phyloP scores from a whole-genome alignment of 2,888 invertebrate species.

The Drosophila anomalata region DNA sequence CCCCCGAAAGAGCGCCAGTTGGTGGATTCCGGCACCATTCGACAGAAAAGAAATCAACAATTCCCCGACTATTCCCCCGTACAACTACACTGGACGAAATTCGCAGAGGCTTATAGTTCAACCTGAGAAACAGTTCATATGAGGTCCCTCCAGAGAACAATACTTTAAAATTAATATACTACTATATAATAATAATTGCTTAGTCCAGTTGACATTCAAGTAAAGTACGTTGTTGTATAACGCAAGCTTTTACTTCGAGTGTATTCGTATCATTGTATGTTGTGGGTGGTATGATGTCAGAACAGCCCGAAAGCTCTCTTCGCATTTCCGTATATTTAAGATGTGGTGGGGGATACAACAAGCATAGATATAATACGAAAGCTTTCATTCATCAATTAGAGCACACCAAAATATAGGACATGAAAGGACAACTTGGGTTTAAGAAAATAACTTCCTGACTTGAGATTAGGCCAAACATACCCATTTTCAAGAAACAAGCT shows the following conservation, averaged over 20 bases:
- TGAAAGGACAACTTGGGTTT: slow-evolving; percentile 22
- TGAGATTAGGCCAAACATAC: too few relatives aligned
- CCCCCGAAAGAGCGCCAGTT: slow-evolving; percentile 47
- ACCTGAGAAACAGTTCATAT: background rate
- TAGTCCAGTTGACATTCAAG: background rate
- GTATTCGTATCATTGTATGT: slow-evolving; percentile 17
- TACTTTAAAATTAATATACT: background rate
- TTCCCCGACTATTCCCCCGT: slow-evolving; percentile 17
- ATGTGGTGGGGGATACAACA: slow-evolving; percentile 13
- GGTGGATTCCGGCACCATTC: slow-evolving; percentile 37
- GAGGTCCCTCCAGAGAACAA: background rate
- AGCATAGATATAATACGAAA: slow-evolving; percentile 1
- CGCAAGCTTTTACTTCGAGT: background rate
- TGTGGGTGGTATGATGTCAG: slow-evolving; percentile 46
- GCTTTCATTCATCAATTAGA: slow-evolving; percentile 10
- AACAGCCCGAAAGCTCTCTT: slow-evolving; percentile 19
- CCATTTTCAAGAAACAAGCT: background rate
- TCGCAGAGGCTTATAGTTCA: background rate
- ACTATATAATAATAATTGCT: background rate
- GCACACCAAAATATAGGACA: background rate
- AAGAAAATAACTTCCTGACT: background rate
- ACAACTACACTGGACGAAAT: background rate
- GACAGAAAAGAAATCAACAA: slow-evolving; percentile 51
- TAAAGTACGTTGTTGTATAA: background rate
- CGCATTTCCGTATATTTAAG: slow-evolving; percentile 10